Percentiles rank a stretch among this genome's conserved stretches.
These are phyloP conservation scores for Micromussa lordhowensis DNA, from an alignment of 92 coral and sea anemone species.

Conservation along the genomic window DNA sequence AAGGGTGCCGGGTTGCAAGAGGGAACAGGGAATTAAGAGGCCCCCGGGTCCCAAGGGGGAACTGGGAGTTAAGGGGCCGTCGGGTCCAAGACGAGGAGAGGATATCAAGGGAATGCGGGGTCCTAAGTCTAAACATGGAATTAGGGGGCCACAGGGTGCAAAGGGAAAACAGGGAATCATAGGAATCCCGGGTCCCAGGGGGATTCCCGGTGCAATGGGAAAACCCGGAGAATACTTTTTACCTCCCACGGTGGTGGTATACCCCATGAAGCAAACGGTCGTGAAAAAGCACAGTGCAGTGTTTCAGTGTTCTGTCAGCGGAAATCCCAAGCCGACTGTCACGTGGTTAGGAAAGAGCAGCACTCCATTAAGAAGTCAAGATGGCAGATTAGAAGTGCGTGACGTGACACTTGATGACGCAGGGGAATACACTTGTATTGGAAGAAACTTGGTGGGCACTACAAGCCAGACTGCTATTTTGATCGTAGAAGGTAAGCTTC, in stretches of 20 bases:
- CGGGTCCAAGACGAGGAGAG: no score
- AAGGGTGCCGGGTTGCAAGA: neutral
- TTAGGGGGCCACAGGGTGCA: no score
- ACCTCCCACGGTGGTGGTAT: neutral
- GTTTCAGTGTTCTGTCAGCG: slow-evolving; percentile 12
- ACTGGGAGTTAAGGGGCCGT: no score
- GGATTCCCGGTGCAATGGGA: slow-evolving; percentile 1
- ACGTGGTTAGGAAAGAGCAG: neutral
- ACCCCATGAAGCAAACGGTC: neutral
- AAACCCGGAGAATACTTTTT: neutral
- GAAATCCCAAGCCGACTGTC: slow-evolving; percentile 17
- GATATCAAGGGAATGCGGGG: no score
- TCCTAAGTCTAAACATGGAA: no score
- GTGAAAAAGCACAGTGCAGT: neutral
- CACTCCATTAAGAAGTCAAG: neutral
- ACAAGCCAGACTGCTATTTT: neutral
- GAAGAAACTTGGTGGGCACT: neutral
- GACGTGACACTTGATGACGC: neutral
- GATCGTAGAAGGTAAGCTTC: slow-evolving; percentile 1
- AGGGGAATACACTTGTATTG: neutral
- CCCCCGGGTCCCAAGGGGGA: no score
- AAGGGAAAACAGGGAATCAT: no score
- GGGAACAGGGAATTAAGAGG: neutral
- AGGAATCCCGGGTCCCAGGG: slow-evolving; percentile 6
- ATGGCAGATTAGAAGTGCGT: neutral